These are phyloP conservation scores for Sebastes oblongus DNA, from an alignment of 2,797 vertebrate genomes.

Conservation along the genomic window DNA sequence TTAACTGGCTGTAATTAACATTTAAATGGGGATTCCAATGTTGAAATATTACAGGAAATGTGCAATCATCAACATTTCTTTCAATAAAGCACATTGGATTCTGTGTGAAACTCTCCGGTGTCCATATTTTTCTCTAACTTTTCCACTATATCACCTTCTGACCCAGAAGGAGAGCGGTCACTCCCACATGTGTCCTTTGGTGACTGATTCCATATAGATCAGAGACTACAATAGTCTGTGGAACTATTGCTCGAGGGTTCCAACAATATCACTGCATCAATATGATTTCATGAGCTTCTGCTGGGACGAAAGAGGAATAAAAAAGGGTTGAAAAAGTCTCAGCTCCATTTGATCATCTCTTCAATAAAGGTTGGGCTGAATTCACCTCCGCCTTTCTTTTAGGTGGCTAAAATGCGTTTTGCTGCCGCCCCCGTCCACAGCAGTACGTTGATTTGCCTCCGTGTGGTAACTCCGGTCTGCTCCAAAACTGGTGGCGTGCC, in stretches of 20 bases:
- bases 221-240: not conserved
- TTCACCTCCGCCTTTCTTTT: not conserved
- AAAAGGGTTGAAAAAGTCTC: not conserved
- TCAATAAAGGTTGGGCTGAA: not conserved
- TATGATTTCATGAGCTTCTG: conserved; percentile 9
- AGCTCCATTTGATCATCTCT: not conserved
- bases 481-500: too few species aligned
- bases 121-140: not conserved
- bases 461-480: too few species aligned
- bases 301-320: not conserved
- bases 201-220: conserved; percentile 9
- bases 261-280: not conserved
- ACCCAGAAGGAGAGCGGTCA: not conserved
- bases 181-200: not conserved
- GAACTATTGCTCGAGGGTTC: not conserved
- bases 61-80: not conserved
- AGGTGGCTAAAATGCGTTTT: too few species aligned
- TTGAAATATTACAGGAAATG: conserved; percentile 21
- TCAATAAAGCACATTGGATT: not conserved
- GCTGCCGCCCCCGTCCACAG: fast-evolving
- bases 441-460: too few species aligned
- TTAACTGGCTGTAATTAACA: conserved; percentile 4
- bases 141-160: not conserved
- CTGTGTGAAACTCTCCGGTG: not conserved
- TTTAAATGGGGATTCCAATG: conserved; percentile 9